Percentiles rank a stretch among this genome's conserved stretches.
Evolutionary conservation across 2,888 invertebrate species (phyloP).

Genomic region (Kuschelorhynchus macadamiae): DNA sequence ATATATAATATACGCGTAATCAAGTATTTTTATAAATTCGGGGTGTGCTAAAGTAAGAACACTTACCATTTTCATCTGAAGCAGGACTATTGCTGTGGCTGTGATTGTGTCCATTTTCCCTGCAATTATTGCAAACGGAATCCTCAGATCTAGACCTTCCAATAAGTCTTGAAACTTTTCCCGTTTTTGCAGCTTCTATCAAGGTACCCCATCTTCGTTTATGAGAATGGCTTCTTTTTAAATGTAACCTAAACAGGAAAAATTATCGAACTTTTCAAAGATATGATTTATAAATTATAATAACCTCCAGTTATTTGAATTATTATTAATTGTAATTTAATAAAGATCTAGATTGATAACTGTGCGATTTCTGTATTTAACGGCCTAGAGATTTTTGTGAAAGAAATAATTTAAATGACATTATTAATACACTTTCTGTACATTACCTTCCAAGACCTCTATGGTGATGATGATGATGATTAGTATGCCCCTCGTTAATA

Average conservation of each 20-base stretch:
- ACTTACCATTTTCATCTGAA: constrained; percentile 75
- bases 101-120: constrained; percentile 70
- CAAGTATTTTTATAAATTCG: no score
- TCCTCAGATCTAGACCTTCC: constrained; percentile 88
- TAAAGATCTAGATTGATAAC: no score
- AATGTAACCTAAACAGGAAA: constrained; percentile 63
- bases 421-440: background rate
- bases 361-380: no score
- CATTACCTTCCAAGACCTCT: constrained; percentile 50
- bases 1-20: no score
- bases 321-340: no score
- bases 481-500: constrained; percentile 64
- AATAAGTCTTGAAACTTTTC: constrained; percentile 84
- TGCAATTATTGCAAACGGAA: constrained; percentile 78
- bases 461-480: constrained; percentile 54
- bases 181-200: constrained; percentile 89
- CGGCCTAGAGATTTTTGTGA: no score
- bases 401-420: no score
- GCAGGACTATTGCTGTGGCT: constrained; percentile 73
- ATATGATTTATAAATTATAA: background rate
- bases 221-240: constrained; percentile 74
- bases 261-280: no score
- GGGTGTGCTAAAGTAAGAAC: no score
- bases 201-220: constrained; percentile 87
- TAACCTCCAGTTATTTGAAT: no score